These are phyloP conservation scores for Troides oblongomaculatus DNA, from an alignment of 2,888 invertebrate species.

Conservation along the genomic window DNA sequence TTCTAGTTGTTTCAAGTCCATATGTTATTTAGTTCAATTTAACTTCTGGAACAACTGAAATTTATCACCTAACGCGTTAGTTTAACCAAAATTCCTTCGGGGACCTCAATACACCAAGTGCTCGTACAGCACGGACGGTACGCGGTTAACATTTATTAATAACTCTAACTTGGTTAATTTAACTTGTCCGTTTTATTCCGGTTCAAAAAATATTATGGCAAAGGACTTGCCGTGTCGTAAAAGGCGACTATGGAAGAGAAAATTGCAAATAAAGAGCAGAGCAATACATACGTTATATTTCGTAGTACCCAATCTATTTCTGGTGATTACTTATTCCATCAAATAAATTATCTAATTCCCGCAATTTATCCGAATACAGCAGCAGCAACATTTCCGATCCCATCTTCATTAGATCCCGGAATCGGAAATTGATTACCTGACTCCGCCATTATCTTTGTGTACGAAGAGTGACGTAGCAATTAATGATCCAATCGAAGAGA, in stretches of 20 bases:
- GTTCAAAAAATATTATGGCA: neutral
- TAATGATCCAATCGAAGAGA: conserved; percentile 10
- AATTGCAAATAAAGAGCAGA: no score
- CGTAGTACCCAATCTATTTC: no score
- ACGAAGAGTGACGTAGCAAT: conserved; percentile 26
- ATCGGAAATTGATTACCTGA: conserved; percentile 22
- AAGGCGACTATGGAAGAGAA: no score
- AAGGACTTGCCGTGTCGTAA: no score
- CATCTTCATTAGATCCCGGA: conserved; percentile 4
- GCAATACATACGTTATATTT: no score
- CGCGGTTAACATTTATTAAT: conserved; percentile 25
- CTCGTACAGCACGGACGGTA: neutral
- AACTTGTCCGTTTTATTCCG: conserved; percentile 14
- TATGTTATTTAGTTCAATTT: neutral
- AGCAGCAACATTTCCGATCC: neutral
- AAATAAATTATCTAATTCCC: no score
- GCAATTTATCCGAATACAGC: no score
- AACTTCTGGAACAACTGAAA: conserved; percentile 1
- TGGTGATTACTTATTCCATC: no score
- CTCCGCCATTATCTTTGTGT: conserved; percentile 4
- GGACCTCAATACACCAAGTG: conserved; percentile 13
- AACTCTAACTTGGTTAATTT: conserved; percentile 8
- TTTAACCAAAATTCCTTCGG: conserved; percentile 10
- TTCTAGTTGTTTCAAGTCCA: no score
- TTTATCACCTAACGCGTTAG: neutral